Percentiles rank a stretch among this genome's conserved stretches.
Conservation (phyloP, 1,140 invertebrate species). For the Periplaneta americana region DNA sequence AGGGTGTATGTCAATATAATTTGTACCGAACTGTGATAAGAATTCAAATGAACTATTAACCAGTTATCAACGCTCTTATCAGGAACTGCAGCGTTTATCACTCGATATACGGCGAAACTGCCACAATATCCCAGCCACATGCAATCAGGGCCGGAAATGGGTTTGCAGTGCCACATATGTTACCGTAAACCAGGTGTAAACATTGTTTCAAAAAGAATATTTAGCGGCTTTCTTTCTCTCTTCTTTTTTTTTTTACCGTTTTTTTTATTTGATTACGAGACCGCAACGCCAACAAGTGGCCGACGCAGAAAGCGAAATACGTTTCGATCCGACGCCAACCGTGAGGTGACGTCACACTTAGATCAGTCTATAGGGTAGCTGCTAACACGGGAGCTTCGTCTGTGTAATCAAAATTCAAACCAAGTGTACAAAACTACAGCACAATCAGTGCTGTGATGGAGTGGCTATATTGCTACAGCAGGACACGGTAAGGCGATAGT, state of each 20-base stretch:
- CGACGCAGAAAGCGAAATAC: not conserved
- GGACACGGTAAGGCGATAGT: not conserved
- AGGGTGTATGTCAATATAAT: too few relatives aligned
- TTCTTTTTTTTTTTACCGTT: not conserved
- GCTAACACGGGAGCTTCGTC: not conserved
- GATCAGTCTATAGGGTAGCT: not conserved
- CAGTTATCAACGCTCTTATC: too few relatives aligned
- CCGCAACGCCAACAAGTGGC: slow-evolving; percentile 9
- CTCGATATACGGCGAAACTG: too few relatives aligned
- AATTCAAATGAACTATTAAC: too few relatives aligned
- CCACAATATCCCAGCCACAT: too few relatives aligned
- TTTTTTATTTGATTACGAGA: slow-evolving; percentile 4
- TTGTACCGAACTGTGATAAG: too few relatives aligned
- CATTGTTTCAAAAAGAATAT: not conserved
- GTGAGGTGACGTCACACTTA: not conserved
- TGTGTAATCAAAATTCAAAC: not conserved
- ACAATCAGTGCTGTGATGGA: not conserved
- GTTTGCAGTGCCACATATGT: too few relatives aligned
- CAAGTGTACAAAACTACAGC: not conserved
- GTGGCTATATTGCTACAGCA: not conserved
- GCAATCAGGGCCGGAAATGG: too few relatives aligned
- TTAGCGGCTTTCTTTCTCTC: too few relatives aligned
- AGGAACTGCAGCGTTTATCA: too few relatives aligned
- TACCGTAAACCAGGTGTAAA: not conserved
- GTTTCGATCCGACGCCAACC: slow-evolving; percentile 1